Evolutionary conservation across 2,888 invertebrate genomes (phyloP).

Genomic region (Apomyelois bistriatella): DNA sequence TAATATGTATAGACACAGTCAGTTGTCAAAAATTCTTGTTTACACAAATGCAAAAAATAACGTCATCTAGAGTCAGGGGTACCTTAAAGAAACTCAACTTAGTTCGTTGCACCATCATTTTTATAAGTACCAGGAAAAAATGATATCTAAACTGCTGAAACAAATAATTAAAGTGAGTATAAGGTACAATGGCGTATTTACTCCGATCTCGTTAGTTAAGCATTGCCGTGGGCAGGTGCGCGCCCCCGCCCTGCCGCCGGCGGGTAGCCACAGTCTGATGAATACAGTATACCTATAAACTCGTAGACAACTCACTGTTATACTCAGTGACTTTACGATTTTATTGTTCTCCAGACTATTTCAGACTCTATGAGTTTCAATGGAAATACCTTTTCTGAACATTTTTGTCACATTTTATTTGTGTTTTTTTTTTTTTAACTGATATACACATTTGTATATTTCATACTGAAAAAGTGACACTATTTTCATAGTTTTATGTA

Average conservation of each 20-base stretch:
- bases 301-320: neutral
- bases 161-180: constrained; percentile 47
- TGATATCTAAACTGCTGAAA: constrained; percentile 23
- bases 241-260: constrained; percentile 18
- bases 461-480: no score
- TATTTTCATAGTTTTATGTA: neutral
- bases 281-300: neutral
- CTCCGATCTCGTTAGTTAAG: constrained; percentile 61
- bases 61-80: no score
- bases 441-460: no score
- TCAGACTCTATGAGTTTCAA: no score
- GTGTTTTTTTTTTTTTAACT: no score
- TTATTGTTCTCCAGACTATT: neutral
- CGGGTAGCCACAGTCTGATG: constrained; percentile 20
- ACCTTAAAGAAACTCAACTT: no score
- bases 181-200: constrained; percentile 49
- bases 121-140: no score
- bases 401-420: neutral
- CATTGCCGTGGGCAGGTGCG: constrained; percentile 42
- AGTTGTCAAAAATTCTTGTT: no score
- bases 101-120: no score
- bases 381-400: neutral
- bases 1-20: no score
- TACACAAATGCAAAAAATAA: no score
- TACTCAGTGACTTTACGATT: neutral